Percentiles rank a stretch among this genome's conserved stretches.
Evolutionary conservation across 2,797 vertebrate species (phyloP).

Genomic region (Pseudochromis fuscus): DNA sequence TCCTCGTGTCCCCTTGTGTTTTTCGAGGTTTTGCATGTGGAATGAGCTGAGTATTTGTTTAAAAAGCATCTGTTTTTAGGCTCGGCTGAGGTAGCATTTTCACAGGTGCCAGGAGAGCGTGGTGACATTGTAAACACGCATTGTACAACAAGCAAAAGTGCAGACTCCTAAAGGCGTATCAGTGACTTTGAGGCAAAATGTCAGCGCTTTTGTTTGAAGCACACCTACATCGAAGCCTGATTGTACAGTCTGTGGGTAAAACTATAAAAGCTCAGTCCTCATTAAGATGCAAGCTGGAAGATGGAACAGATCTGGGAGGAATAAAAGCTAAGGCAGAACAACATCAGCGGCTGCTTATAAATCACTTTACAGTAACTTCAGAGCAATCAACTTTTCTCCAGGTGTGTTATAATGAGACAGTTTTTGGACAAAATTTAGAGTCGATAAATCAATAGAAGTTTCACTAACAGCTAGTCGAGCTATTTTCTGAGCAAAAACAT

Average conservation of each 20-base stretch:
- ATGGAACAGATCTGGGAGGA: constrained; percentile 2
- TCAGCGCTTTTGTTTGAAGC: constrained; percentile 14
- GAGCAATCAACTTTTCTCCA: constrained; percentile 1
- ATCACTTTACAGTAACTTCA: constrained; percentile 29
- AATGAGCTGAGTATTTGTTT: not conserved
- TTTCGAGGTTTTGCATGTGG: constrained; percentile 11
- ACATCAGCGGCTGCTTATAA: constrained; percentile 37
- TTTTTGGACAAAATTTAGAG: not conserved
- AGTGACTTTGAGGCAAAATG: constrained; percentile 14
- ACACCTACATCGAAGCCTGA: not conserved
- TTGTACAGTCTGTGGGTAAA: not conserved
- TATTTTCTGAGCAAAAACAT: not conserved
- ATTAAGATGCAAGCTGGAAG: constrained; percentile 26
- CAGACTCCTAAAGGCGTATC: constrained; percentile 16
- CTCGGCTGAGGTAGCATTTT: constrained; percentile 20
- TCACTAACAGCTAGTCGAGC: too few relatives aligned
- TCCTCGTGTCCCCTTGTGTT: not conserved
- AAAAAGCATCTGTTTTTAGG: constrained; percentile 30
- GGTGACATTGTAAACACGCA: constrained; percentile 30
- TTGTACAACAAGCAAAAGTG: constrained; percentile 24
- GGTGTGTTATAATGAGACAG: not conserved
- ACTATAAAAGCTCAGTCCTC: constrained; percentile 16
- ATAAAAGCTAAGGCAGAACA: constrained; percentile 26
- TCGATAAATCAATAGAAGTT: not conserved
- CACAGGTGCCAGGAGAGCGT: constrained; percentile 20